Percentiles rank a stretch among this genome's conserved stretches.
Evolutionary conservation across 2,113 vertebrate species (phyloP).

Genomic region (Mystacornis crossleyi): DNA sequence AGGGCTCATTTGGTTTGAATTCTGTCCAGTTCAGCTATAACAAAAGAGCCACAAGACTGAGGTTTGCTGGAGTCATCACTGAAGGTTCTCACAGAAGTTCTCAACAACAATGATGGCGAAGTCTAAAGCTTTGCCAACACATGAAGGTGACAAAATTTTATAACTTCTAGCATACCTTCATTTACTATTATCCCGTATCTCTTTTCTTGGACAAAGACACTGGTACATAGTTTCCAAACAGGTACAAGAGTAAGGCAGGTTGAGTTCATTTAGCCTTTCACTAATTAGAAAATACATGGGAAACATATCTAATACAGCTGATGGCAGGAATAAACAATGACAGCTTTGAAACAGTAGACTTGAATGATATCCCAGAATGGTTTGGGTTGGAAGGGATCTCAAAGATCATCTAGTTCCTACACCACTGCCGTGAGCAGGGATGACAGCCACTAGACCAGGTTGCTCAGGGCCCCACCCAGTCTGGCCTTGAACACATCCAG

Average conservation of each 20-base stretch:
- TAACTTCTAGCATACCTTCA: background rate
- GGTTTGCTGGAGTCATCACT: background rate
- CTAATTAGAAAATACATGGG: background rate
- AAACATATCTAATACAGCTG: background rate
- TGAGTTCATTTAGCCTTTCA: background rate
- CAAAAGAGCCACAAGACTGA: background rate
- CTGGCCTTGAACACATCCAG: background rate
- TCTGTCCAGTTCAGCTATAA: background rate
- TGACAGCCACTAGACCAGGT: background rate
- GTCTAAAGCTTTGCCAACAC: background rate
- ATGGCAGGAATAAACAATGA: background rate
- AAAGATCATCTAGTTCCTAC: background rate
- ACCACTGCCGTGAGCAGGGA: background rate
- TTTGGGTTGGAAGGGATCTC: background rate
- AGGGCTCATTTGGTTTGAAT: background rate
- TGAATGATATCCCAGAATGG: background rate
- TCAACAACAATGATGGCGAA: background rate
- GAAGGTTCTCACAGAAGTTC: background rate
- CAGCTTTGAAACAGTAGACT: background rate
- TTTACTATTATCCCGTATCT: background rate
- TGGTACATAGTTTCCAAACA: background rate
- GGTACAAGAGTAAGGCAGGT: background rate
- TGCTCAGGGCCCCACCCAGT: background rate
- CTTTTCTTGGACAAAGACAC: background rate
- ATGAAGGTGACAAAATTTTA: background rate